Percentiles rank a stretch among this genome's conserved stretches.
These are phyloP conservation scores for Platycheirus rosarum DNA, from an alignment of 2,888 invertebrate genomes.

Conservation along the genomic window DNA sequence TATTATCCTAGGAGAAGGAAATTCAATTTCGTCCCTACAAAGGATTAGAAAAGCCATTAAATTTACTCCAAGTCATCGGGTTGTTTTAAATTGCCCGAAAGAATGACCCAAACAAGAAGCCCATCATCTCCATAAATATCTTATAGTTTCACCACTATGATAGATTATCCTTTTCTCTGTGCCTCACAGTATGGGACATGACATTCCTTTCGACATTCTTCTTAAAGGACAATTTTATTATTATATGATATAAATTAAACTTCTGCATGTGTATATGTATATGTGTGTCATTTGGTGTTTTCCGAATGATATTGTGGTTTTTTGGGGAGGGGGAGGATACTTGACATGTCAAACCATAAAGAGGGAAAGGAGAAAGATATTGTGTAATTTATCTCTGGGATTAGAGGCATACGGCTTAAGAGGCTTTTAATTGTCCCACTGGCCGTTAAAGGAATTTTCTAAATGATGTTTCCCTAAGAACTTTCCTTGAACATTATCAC, in stretches of 20 bases:
- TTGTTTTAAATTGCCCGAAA: constrained; percentile 34
- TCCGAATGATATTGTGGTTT: constrained; percentile 8
- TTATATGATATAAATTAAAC: background rate
- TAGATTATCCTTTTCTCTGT: constrained; percentile 35
- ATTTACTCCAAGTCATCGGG: constrained; percentile 48
- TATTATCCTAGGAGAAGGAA: background rate
- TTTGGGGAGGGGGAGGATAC: constrained; percentile 2
- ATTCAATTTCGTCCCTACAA: background rate
- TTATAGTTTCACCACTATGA: constrained; percentile 36
- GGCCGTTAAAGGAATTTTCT: constrained; percentile 40
- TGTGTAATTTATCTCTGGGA: constrained; percentile 55
- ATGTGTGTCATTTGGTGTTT: background rate
- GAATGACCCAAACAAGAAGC: background rate
- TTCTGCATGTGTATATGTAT: background rate
- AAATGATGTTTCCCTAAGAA: constrained; percentile 44
- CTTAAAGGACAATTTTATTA: constrained; percentile 14
- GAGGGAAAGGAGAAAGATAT: background rate
- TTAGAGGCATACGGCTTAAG: constrained; percentile 47
- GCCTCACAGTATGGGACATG: background rate
- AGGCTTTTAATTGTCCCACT: constrained; percentile 58
- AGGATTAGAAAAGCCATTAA: constrained; percentile 69
- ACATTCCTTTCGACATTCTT: constrained; percentile 32
- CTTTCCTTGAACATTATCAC: constrained; percentile 52
- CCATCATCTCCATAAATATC: constrained; percentile 53
- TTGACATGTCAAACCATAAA: constrained; percentile 20